Base-by-base conservation (phyloP, 2,888 invertebrate genomes). In the Selenia dentaria region DNA sequence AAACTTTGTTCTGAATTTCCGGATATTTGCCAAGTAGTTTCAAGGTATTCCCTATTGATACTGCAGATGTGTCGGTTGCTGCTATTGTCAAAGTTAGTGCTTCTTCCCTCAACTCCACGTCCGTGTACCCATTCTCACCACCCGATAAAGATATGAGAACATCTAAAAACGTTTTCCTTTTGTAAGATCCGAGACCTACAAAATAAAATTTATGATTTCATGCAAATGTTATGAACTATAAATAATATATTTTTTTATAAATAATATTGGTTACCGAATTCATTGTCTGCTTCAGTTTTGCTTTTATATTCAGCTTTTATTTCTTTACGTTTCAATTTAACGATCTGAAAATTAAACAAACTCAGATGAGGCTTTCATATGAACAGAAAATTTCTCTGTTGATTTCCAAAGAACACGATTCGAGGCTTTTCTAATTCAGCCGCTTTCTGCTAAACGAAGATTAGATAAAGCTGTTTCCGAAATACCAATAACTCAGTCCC, bases 61-160 rank as follows among this genome's bases (percentile, higher is more conserved):
- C 79, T 0, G 92, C 88, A 0, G 91, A 86, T 0, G 92, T 92
- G 35, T 92, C 90, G 5, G 91, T 89, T 18, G 92, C 93, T 11
- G 93, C 93, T 8, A 92, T 67, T 39, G 91, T 84, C 44, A 93
- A 78, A 0, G 92, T 92, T 36, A 92, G 72, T 0, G 93, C 83
- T 73, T 93, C 93, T 57, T 93, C 92, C 42, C 92, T 72, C 1
- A 93, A 57, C 54, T 93, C 92, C 22, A 79, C 58, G 53, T 92
- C 81, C 0, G 84, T 91, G 26, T 92, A 92, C 12, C 91, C 91
- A 0, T 71, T 82, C 4, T 90, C 90, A 4, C 82, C 82, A 0
- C 91, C 87, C 20, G 92, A 90, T 2, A 91, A 62, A n/a, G 83
- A 74, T 51, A 93, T 88, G 8, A 93, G 64, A 3, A 92, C 67